Conservation (phyloP, 2,113 vertebrate genomes). For the Sceloporus undulatus region DNA sequence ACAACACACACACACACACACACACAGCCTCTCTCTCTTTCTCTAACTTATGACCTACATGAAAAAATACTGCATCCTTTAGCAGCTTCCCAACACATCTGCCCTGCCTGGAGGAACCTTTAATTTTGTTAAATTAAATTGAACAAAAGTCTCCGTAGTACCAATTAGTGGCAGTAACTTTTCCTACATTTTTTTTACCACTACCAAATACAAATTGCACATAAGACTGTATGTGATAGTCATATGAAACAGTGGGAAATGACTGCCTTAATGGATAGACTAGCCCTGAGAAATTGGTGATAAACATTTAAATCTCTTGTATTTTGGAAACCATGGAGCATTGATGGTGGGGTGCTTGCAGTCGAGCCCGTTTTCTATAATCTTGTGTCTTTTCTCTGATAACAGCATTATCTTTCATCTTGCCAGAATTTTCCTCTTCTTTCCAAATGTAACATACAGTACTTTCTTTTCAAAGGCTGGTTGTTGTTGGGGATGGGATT, state of each 20-base stretch:
- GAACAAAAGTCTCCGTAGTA: no score
- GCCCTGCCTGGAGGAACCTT: no score
- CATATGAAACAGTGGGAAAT: neutral
- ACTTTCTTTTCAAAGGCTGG: constrained; percentile 38
- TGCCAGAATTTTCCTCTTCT: constrained; percentile 32
- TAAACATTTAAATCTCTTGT: neutral
- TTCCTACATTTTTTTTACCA: no score
- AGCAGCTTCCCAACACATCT: no score
- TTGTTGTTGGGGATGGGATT: neutral
- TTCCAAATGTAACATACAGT: neutral
- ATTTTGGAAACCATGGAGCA: accelerated
- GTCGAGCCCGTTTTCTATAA: constrained; percentile 50
- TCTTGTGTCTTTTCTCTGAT: constrained; percentile 66
- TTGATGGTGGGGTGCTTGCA: neutral
- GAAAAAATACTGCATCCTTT: no score
- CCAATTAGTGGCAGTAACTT: no score
- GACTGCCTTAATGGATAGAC: neutral
- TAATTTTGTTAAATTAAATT: no score
- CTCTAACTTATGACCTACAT: no score
- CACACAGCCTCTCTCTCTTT: no score
- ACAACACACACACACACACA: no score
- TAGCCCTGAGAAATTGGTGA: neutral
- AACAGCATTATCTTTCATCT: constrained; percentile 55
- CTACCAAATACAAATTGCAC: neutral
- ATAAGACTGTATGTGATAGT: neutral